Conservation (phyloP, 2,888 invertebrate species). For the Xestia rhomboidea region DNA sequence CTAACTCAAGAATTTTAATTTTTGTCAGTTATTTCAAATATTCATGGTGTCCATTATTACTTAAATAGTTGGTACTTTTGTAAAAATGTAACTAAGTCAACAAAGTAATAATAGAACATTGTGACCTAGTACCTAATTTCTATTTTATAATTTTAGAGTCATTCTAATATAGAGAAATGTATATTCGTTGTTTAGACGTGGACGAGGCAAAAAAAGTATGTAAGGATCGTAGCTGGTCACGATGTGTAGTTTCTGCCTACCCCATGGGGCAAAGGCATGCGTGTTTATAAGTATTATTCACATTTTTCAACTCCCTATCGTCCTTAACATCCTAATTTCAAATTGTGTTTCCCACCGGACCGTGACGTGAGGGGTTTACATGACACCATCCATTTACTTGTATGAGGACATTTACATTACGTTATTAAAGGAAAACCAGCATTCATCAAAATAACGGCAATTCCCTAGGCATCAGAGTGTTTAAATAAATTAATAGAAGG, state of each 20-base stretch:
- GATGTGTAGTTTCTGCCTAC: neutral
- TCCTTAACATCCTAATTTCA: conserved; percentile 10
- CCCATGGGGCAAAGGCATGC: neutral
- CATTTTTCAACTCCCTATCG: neutral
- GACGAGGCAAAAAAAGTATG: no score
- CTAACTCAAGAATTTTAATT: no score
- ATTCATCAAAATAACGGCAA: conserved; percentile 8
- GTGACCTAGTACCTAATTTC: no score
- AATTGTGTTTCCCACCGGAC: conserved; percentile 33
- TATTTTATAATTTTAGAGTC: no score
- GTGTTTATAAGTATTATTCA: neutral
- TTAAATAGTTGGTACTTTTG: no score
- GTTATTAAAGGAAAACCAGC: conserved; percentile 20
- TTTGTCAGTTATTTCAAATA: no score
- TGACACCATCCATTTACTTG: conserved; percentile 16
- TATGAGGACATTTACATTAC: conserved; percentile 6
- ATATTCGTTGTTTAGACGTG: no score
- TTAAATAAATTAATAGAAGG: conserved; percentile 11
- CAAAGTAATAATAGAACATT: no score
- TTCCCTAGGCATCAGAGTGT: conserved; percentile 12
- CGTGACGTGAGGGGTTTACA: conserved; percentile 22
- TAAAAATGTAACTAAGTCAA: no score
- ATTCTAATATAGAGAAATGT: no score
- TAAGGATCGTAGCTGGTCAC: no score
- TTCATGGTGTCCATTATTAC: no score